A percentile compares a stretch with the other conserved stretches of the same genome.
Conservation (phyloP, 2,888 invertebrate species). For the Allophyes oxyacanthae region DNA sequence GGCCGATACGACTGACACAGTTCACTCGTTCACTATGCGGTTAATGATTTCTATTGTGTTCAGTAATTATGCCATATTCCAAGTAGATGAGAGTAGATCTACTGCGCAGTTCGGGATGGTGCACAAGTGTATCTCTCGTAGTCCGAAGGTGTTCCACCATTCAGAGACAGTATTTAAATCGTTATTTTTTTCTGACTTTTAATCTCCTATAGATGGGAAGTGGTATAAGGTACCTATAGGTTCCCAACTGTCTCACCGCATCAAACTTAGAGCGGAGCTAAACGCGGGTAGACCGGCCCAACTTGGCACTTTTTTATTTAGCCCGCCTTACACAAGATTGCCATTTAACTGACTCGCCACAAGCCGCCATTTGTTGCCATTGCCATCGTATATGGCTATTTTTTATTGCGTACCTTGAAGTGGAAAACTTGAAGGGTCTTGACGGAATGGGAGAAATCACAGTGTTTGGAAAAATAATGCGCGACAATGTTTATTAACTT, state of each 20-base stretch:
- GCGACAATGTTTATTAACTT: neutral
- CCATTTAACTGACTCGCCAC: conserved; percentile 76
- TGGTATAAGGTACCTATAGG: conserved; percentile 20
- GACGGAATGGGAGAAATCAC: conserved; percentile 22
- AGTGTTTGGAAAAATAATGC: no score
- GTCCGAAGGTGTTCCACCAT: no score
- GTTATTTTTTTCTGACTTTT: neutral
- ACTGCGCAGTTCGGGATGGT: neutral
- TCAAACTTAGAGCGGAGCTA: conserved; percentile 34
- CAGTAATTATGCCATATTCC: neutral
- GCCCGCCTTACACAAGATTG: conserved; percentile 67
- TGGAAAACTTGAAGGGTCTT: conserved; percentile 18
- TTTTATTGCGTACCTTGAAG: conserved; percentile 40
- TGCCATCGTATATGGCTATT: conserved; percentile 48
- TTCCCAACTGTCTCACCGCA: conserved; percentile 42
- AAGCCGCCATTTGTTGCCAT: conserved; percentile 56
- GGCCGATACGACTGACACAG: conserved; percentile 50
- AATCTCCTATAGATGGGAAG: neutral
- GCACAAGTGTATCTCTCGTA: neutral
- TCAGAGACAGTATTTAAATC: no score
- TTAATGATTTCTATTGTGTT: conserved; percentile 34
- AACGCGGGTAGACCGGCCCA: conserved; percentile 24
- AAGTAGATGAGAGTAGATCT: neutral
- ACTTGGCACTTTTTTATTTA: conserved; percentile 64
- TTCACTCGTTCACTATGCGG: conserved; percentile 33